These are phyloP conservation scores for Caenorhabditis macrosperma DNA, from an alignment of 2,888 invertebrate species.

Conservation along the genomic window DNA sequence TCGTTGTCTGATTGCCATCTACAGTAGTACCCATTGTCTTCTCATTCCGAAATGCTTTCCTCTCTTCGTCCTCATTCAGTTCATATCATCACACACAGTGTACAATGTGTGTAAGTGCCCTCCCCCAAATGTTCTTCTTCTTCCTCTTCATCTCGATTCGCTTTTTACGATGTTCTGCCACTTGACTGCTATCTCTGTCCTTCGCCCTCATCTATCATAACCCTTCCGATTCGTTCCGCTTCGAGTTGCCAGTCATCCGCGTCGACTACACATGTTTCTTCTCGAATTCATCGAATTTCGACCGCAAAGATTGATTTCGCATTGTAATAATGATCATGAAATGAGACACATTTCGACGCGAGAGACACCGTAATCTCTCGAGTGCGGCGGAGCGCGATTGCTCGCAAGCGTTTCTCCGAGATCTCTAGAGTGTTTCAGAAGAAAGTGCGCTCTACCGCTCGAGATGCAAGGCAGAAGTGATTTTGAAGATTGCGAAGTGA, in stretches of 20 bases:
- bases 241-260: not conserved
- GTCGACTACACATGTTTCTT: not conserved
- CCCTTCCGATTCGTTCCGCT: not conserved
- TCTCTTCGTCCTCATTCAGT: conserved; percentile 4
- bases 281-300: not conserved
- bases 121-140: conserved; percentile 4
- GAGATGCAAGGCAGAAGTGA: too few relatives aligned
- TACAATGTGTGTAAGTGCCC: not conserved
- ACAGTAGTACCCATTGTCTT: conserved; percentile 5
- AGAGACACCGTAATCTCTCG: too few relatives aligned
- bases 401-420: too few relatives aligned
- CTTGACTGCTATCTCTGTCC: conserved; percentile 4
- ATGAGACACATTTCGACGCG: too few relatives aligned
- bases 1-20: not conserved
- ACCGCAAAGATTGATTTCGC: too few relatives aligned
- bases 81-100: not conserved
- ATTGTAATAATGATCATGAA: too few relatives aligned
- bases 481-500: too few relatives aligned
- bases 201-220: conserved; percentile 14
- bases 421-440: too few relatives aligned
- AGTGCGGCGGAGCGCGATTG: too few relatives aligned
- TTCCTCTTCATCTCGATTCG: conserved; percentile 16
- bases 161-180: conserved; percentile 28
- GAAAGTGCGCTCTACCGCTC: too few relatives aligned
- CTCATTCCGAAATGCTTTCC: not conserved